phyloP scores from a whole-genome alignment of 2,113 vertebrate species.

The Hippoglossus stenolepis region DNA sequence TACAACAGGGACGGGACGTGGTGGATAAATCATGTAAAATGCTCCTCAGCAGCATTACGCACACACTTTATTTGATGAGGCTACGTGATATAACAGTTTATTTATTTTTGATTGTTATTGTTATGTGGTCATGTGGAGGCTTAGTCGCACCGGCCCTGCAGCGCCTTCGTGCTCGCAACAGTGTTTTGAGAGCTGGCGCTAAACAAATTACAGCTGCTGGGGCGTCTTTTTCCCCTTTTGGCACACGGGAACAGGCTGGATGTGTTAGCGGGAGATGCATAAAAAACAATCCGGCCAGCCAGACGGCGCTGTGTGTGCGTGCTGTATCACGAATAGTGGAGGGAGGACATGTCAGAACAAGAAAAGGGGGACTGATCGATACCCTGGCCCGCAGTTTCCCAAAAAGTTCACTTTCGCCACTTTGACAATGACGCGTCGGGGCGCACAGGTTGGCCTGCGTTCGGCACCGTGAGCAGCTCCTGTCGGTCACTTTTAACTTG shows the following conservation, averaged over 20 bases:
- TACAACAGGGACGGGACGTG: slow-evolving; percentile 89
- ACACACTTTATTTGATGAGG: neutral
- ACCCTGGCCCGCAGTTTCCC: slow-evolving; percentile 61
- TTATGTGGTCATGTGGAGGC: slow-evolving; percentile 1
- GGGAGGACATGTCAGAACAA: slow-evolving; percentile 41
- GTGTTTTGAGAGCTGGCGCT: slow-evolving; percentile 36
- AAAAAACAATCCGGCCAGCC: neutral
- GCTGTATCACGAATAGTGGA: slow-evolving; percentile 22
- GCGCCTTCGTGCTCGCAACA: slow-evolving; percentile 23
- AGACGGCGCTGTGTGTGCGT: neutral
- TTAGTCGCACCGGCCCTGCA: neutral
- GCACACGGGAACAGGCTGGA: slow-evolving; percentile 48
- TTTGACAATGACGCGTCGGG: slow-evolving; percentile 42
- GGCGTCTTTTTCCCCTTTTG: slow-evolving; percentile 35
- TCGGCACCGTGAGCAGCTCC: slow-evolving; percentile 9
- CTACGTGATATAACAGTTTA: no score
- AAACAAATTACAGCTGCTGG: slow-evolving; percentile 66
- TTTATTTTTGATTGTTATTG: no score
- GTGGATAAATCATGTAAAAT: slow-evolving; percentile 59
- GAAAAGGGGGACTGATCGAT: slow-evolving; percentile 52
- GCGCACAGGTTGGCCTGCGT: slow-evolving; percentile 33
- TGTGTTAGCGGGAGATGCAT: slow-evolving; percentile 31
- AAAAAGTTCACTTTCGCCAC: slow-evolving; percentile 77
- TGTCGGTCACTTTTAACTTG: slow-evolving; percentile 37
- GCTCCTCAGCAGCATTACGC: slow-evolving; percentile 4